These are phyloP conservation scores for Drosophila paramelanica DNA, from an alignment of 2,888 invertebrate species.

Conservation along the genomic window DNA sequence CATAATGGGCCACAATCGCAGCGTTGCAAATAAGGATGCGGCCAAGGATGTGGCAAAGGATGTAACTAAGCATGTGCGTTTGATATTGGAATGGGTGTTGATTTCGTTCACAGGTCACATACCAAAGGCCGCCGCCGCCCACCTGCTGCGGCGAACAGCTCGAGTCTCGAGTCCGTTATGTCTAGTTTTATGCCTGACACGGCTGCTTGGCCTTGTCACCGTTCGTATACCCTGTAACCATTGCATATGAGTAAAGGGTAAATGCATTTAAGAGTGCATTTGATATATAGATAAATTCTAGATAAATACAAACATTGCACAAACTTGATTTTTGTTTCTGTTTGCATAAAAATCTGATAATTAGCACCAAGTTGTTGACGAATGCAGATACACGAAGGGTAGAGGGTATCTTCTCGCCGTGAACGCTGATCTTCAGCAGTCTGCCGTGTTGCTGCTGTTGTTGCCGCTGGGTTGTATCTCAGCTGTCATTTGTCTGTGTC, in stretches of 20 bases:
- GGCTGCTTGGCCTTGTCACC: constrained; percentile 59
- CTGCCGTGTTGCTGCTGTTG: constrained; percentile 10
- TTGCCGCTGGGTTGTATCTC: constrained; percentile 47
- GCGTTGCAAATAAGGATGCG: constrained; percentile 41
- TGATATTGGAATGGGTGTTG: constrained; percentile 55
- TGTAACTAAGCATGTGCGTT: constrained; percentile 7
- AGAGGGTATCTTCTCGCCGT: neutral
- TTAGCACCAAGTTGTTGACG: too few species aligned
- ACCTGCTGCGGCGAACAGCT: constrained; percentile 32
- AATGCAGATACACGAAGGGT: neutral
- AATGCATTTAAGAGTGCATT: too few species aligned
- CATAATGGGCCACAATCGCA: constrained; percentile 57
- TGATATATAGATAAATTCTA: too few species aligned
- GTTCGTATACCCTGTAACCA: constrained; percentile 14
- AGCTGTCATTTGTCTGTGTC: constrained; percentile 74
- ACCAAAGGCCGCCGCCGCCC: constrained; percentile 45
- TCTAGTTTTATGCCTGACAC: constrained; percentile 57
- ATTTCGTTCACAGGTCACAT: constrained; percentile 74
- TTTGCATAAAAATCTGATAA: too few species aligned
- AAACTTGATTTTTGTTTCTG: too few species aligned
- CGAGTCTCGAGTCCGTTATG: constrained; percentile 39
- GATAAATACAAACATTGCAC: too few species aligned
- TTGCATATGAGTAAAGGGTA: neutral
- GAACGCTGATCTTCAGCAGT: neutral
- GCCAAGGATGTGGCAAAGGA: constrained; percentile 38